Evolutionary conservation across 2,113 vertebrate genomes (phyloP), one percentile per base, ranked within the genome.

Genomic region (Antigone vipio): DNA sequence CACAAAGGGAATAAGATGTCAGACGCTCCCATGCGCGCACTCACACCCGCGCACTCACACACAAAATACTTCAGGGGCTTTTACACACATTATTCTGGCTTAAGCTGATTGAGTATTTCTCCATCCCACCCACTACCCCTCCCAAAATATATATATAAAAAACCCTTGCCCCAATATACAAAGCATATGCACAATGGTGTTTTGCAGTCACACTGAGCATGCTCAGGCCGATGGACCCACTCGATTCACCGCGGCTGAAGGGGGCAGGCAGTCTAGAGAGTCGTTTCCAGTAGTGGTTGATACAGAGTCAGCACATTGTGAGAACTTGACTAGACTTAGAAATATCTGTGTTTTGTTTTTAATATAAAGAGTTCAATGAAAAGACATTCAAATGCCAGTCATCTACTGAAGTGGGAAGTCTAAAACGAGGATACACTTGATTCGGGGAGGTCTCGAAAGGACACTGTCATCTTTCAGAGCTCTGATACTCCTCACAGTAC

Each of bases 111-210:
- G 55, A 96, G 85, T 96, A 97, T 94, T 97, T 89, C 95, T 97
- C 88, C 97, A 81, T 96, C 96, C 97, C 91, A 95, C 91, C 96
- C 95, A 42, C 97, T 55, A 55, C 91, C 95, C 85, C 52, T 64
- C 95, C 89, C 89, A 89, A 95, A 97, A 97, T 82, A 95, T 94
- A 96, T 95, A 89, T 96, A 97, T 97, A 98, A 97, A 98, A 98
- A 98, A 95, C 96, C 98, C 98, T 88, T 23, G 93, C 95, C 98
- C 97, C 96, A 86, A 98, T 98, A 95, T 98, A 98, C 97, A 98
- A 97, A 98, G 97, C 95, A 68, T 95, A 95, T 95, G 97, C 98
- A 97, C 97, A 97, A 95, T 9, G 95, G 97, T 93, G 96, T 72
- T 59, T 84, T 92, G 95, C 95, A 97, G 97, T 95, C 97, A 97